These are phyloP conservation scores for Saturnia pavonia DNA, from an alignment of 2,888 invertebrate species.

Conservation along the genomic window DNA sequence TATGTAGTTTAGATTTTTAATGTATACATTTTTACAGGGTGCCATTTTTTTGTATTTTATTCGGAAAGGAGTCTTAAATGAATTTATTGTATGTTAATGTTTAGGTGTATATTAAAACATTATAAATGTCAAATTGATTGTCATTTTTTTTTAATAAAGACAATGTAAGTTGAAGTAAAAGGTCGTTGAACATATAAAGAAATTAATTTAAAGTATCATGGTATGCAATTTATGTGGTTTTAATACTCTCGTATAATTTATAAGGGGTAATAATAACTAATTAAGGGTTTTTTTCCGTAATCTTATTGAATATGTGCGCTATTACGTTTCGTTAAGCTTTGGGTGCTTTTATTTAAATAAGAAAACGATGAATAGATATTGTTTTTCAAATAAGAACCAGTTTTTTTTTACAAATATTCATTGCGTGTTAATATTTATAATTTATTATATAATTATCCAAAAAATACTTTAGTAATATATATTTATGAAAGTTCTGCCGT, in stretches of 20 bases:
- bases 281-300: background rate
- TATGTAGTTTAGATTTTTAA: conserved; percentile 31
- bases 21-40: conserved; percentile 26
- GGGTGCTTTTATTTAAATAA: background rate
- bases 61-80: background rate
- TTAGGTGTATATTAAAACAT: background rate
- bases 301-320: too few relatives aligned
- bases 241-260: background rate
- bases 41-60: conserved; percentile 27
- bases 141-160: background rate
- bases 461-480: background rate
- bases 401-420: too few relatives aligned
- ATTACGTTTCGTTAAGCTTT: background rate
- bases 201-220: background rate
- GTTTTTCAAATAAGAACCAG: too few relatives aligned
- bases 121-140: background rate
- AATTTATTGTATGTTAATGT: background rate
- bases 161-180: background rate
- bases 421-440: background rate
- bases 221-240: background rate
- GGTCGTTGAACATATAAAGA: background rate
- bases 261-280: too few relatives aligned
- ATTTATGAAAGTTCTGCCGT: background rate
- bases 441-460: background rate
- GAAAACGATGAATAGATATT: background rate